phyloP scores from a whole-genome alignment of 2,888 invertebrate species.

The Hirtodrosophila histrioides region DNA sequence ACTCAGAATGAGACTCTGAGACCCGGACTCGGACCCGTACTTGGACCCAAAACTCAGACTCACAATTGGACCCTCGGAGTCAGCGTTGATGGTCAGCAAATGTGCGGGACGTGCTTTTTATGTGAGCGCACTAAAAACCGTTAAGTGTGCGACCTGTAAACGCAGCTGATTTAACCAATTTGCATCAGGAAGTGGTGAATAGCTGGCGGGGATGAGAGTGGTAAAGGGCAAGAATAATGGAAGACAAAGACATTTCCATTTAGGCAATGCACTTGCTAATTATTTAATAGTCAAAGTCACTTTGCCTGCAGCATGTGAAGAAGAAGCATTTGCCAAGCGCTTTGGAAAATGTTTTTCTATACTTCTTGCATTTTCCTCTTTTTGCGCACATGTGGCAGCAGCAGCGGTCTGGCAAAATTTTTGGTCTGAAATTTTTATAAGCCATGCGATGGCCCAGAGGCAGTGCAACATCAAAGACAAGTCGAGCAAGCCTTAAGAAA shows the following conservation, averaged over 20 bases:
- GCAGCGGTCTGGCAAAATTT: constrained; percentile 30
- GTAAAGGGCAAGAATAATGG: no score
- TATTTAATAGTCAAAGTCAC: constrained; percentile 38
- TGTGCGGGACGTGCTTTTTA: constrained; percentile 68
- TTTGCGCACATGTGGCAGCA: not conserved
- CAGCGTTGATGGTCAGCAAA: constrained; percentile 70
- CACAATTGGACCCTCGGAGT: constrained; percentile 18
- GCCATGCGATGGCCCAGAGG: constrained; percentile 37
- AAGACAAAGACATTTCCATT: constrained; percentile 1
- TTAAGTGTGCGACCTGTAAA: constrained; percentile 72
- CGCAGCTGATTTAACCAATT: constrained; percentile 73
- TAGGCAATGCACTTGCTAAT: constrained; percentile 34
- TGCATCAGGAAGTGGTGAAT: constrained; percentile 15
- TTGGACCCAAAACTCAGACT: not conserved
- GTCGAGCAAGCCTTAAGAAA: constrained; percentile 16
- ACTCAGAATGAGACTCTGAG: constrained; percentile 20
- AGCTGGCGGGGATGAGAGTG: not conserved
- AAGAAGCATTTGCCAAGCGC: constrained; percentile 12
- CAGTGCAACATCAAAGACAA: constrained; percentile 46
- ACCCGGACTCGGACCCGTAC: constrained; percentile 21
- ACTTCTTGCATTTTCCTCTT: not conserved
- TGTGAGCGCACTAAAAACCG: constrained; percentile 58
- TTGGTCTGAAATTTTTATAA: constrained; percentile 55
- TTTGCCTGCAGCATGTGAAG: constrained; percentile 19
- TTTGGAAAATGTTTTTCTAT: constrained; percentile 25